A percentile compares a stretch with the other conserved stretches of the same genome.
Conservation (phyloP, 1,140 invertebrate genomes). For the Cryptotermes secundus region DNA sequence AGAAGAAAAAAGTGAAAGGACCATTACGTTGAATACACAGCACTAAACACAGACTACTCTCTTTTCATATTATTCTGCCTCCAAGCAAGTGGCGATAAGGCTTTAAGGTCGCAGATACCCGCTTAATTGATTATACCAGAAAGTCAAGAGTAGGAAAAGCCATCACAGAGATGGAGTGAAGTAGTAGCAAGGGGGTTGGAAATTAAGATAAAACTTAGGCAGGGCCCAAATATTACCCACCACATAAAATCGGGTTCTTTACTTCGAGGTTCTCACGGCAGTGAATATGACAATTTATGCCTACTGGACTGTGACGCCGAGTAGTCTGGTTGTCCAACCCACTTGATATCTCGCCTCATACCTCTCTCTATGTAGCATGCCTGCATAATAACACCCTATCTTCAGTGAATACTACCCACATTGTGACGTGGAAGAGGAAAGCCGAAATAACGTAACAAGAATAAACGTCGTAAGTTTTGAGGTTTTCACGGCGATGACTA, state of each 20-base stretch:
- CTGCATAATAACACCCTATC: too few species aligned
- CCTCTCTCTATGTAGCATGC: too few species aligned
- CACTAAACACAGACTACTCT: background rate
- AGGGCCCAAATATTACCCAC: background rate
- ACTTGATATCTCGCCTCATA: too few species aligned
- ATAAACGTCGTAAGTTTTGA: too few species aligned
- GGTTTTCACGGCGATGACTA: too few species aligned
- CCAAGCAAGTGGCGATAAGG: background rate
- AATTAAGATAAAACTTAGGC: background rate
- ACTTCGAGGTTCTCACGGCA: too few species aligned
- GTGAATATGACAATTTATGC: too few species aligned
- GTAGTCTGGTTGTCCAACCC: too few species aligned
- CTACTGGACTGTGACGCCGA: too few species aligned
- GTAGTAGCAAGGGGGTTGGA: background rate
- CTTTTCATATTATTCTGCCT: background rate
- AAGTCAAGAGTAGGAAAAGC: background rate
- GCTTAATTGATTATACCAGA: background rate
- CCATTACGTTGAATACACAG: background rate
- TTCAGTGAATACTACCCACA: too few species aligned
- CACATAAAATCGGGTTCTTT: background rate
- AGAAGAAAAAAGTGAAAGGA: background rate
- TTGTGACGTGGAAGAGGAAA: too few species aligned
- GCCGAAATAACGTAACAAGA: too few species aligned
- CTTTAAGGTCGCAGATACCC: background rate
- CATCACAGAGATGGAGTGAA: conserved; percentile 3